Evolutionary conservation across 2,113 vertebrate genomes (phyloP).

Genomic region (Gymnocephalus cernua): DNA sequence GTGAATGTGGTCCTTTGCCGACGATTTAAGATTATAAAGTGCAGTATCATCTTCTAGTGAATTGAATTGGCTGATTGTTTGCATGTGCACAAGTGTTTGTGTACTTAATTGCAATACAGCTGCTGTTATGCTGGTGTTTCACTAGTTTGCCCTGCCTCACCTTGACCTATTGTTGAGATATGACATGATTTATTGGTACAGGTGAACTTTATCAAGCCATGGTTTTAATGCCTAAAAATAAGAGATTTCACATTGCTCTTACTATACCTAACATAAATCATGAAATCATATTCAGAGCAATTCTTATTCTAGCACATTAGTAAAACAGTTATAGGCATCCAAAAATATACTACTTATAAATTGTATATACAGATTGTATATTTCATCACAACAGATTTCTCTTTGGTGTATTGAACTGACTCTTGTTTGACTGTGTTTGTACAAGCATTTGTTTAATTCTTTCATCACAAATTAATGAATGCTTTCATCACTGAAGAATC

Average conservation of each 20-base stretch:
- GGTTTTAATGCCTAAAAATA: not conserved
- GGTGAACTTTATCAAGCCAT: not conserved
- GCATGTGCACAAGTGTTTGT: constrained; percentile 18
- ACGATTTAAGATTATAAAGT: constrained; percentile 61
- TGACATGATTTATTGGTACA: constrained; percentile 41
- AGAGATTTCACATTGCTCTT: not conserved
- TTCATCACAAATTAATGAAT: constrained; percentile 9
- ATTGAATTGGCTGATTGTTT: constrained; percentile 52
- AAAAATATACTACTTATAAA: not conserved
- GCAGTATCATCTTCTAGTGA: constrained; percentile 64
- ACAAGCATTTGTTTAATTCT: not conserved
- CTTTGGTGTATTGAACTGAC: constrained; percentile 2
- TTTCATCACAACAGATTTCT: not conserved
- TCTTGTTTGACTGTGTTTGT: constrained; percentile 2
- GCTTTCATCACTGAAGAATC: constrained; percentile 15
- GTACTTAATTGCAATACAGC: constrained; percentile 9
- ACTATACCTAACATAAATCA: not conserved
- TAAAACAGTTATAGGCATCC: not conserved
- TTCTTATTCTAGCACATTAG: not conserved
- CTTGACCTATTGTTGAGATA: constrained; percentile 39
- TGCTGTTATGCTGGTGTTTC: constrained; percentile 15
- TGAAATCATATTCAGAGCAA: not conserved
- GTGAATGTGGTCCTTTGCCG: constrained; percentile 56
- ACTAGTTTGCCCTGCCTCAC: constrained; percentile 34
- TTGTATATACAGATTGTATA: no score